Evolutionary conservation across 2,888 invertebrate species (phyloP).

Genomic region (Tipula confusa): DNA sequence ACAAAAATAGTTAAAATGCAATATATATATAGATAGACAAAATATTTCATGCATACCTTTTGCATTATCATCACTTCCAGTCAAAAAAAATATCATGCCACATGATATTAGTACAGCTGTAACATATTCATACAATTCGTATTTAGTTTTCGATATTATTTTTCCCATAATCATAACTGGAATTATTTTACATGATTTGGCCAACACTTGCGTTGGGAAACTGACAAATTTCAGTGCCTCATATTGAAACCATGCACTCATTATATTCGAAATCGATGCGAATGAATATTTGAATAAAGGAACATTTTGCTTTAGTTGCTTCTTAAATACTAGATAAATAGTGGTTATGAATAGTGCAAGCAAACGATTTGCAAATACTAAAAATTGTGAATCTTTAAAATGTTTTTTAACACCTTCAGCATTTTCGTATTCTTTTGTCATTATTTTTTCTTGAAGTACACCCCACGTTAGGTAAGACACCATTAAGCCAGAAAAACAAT

Average conservation of each 20-base stretch:
- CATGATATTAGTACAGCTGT: constrained; percentile 84
- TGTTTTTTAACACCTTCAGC: constrained; percentile 56
- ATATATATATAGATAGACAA: neutral
- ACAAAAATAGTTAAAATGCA: constrained; percentile 30
- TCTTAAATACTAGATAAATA: constrained; percentile 56
- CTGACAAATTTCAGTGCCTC: constrained; percentile 97
- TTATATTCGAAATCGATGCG: constrained; percentile 93
- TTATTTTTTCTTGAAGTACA: constrained; percentile 94
- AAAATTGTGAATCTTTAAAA: constrained; percentile 93
- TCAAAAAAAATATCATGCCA: constrained; percentile 91
- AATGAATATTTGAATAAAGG: constrained; percentile 93
- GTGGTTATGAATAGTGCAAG: constrained; percentile 74
- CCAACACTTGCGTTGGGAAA: constrained; percentile 94
- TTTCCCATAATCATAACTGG: constrained; percentile 99
- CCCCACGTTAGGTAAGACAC: constrained; percentile 93
- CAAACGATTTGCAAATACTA: constrained; percentile 92
- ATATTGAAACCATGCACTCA: constrained; percentile 99
- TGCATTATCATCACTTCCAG: constrained; percentile 65
- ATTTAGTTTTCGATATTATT: constrained; percentile 78
- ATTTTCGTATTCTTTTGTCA: constrained; percentile 76
- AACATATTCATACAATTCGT: constrained; percentile 86
- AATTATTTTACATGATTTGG: constrained; percentile 97
- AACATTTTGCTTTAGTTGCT: constrained; percentile 68
- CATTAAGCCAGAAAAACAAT: constrained; percentile 87
- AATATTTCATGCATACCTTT: neutral